Evolutionary conservation across 2,888 invertebrate genomes (phyloP), one percentile per base, ranked within the genome.

Genomic region (Cerastis rubricosa): DNA sequence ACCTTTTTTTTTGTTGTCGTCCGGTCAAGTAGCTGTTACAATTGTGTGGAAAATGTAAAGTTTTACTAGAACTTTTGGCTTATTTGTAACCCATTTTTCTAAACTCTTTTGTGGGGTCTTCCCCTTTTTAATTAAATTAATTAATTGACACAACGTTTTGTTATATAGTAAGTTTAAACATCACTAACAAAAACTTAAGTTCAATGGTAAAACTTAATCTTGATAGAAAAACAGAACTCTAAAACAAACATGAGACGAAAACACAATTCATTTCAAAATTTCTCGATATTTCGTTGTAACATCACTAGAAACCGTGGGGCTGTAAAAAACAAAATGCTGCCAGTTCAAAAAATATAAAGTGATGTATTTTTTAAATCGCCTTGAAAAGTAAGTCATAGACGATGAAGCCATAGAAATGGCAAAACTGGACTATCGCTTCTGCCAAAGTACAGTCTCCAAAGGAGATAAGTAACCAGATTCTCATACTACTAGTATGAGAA

Each of bases 311-410:
- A 17, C 43, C 43, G 64, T 64, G 43, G 14, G 14, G n/a, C 43
- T 43, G 40, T 6, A n/a, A 61, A 59, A 43, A n/a, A 43, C 29
- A n/a, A 2, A 64, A 64, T 43, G n/a, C 14, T 64, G 43, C 64
- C 64, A 64, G 43, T 64, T 17, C 8, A 43, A 64, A 22, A 64
- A 64, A 43, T 14, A 14, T 25, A 63, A 17, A 43, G 64, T 40
- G 64, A 43, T 43, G 64, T 43, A 9, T n/a, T 64, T 64, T 64
- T 64, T 7, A 43, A 64, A 64, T 64, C 64, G 64, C n/a, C 64
- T n/a, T n/a, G n/a, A n/a, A n/a, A n/a, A n/a, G n/a, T n/a, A n/a
- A n/a, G n/a, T n/a, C n/a, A n/a, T n/a, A n/a, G n/a, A n/a, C n/a
- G n/a, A n/a, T n/a, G n/a, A n/a, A n/a, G n/a, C n/a, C n/a, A n/a